Conservation (phyloP, 2,797 vertebrate species). For the Percopsis omiscomaycus region DNA sequence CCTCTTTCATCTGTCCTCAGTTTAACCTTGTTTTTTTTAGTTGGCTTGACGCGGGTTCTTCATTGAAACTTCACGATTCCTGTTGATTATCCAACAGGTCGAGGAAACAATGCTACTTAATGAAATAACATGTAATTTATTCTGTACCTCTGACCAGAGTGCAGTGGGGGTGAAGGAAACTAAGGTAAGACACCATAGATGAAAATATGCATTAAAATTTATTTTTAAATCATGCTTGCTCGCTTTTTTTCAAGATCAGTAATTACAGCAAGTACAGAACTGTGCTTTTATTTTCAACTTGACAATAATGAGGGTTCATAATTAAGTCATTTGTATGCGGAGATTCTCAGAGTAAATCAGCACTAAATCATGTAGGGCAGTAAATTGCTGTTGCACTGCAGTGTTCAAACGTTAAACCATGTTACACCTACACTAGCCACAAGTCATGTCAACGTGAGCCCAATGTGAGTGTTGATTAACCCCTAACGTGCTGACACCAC, state of each 20-base stretch:
- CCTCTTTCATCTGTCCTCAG: slow-evolving; percentile 73
- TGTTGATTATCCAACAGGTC: slow-evolving; percentile 86
- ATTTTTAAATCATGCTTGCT: not conserved
- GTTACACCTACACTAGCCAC: too few species aligned
- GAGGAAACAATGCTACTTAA: slow-evolving; percentile 86
- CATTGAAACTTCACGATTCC: slow-evolving; percentile 82
- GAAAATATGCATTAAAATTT: slow-evolving; percentile 4
- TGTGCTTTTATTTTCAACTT: too few species aligned
- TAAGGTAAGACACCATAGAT: slow-evolving; percentile 72
- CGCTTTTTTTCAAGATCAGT: not conserved
- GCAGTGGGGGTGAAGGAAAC: slow-evolving; percentile 80
- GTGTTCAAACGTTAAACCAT: too few species aligned
- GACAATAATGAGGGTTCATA: too few species aligned
- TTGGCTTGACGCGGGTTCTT: slow-evolving; percentile 74
- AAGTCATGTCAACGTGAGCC: too few species aligned
- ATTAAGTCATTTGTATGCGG: too few species aligned
- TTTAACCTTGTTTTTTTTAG: slow-evolving; percentile 78
- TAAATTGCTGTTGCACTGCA: too few species aligned
- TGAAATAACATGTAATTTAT: slow-evolving; percentile 86
- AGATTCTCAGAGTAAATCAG: too few species aligned
- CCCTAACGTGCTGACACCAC: too few species aligned
- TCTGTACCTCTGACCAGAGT: slow-evolving; percentile 87
- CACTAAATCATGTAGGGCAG: too few species aligned
- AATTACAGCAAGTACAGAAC: not conserved
- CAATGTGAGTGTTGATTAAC: too few species aligned